Evolutionary conservation across 64 coral and sea anemone species (phyloP), one percentile per base, ranked within the genome.

Genomic region (Pocillopora verrucosa): DNA sequence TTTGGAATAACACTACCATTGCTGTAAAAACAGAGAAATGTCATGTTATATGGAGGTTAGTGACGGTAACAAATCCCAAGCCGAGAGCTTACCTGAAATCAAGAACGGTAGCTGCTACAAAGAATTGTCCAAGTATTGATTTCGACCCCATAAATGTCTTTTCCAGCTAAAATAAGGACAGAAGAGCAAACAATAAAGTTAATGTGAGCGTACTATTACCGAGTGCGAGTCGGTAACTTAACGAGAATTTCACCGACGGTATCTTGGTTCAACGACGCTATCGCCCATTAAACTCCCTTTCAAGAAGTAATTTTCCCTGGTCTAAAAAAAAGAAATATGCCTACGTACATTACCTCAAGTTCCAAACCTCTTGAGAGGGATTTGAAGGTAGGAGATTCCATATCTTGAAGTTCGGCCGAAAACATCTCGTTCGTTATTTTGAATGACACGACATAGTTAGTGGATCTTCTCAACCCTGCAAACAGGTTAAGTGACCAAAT

Each of bases 111-210:
- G 61, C 68, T 64, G 65, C 88, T 17, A 89, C 22, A 61, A 80
- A 80, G 56, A 73, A 58, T 12, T 67, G 30, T 58, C 76, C 88
- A 34, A 89, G 20, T 34, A 20, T 56, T 65, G 88, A 35, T 24
- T 36, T 56, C 41, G 88, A 89, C 26, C 12, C n/a, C 38, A 34
- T 73, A 2, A 89, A 65, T 65, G 63, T 68, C 37, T 70, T 72
- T 25, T 81, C 88, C 60, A 89, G 30, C 88, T 89, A 60, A 26
- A 72, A 81, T 59, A 68, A 5, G 30, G 12, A 65, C 14, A 65
- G 0, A 78, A 64, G 5, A 2, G 58, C 20, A 36, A 36, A 70
- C 67, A 70, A 51, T 51, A 4, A 51, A 51, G 41, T 51, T 51
- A 51, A 51, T 51, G 41, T 51, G 41, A 51, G 41, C 41, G 41